Evolutionary conservation across 1,140 invertebrate species (phyloP).

Genomic region (Trichonephila clavipes): DNA sequence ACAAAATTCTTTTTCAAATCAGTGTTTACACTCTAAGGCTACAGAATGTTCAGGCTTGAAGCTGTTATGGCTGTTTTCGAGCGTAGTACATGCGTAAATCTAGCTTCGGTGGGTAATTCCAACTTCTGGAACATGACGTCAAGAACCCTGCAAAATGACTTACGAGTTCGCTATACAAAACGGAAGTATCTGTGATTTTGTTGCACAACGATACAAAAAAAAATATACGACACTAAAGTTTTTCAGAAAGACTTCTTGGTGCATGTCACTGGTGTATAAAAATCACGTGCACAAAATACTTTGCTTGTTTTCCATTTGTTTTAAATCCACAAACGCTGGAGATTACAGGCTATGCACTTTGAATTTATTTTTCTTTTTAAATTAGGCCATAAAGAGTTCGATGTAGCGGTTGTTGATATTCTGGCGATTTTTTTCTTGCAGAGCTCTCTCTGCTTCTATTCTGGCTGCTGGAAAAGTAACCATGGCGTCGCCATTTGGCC

Average conservation of each 20-base stretch:
- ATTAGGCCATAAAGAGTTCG: conserved; percentile 82
- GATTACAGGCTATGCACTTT: background rate
- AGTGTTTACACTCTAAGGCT: too few species aligned
- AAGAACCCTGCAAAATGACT: background rate
- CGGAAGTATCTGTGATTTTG: conserved; percentile 60
- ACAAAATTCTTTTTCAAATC: background rate
- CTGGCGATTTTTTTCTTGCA: conserved; percentile 83
- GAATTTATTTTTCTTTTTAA: background rate
- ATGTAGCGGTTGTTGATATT: conserved; percentile 84
- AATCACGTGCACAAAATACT: conserved; percentile 65
- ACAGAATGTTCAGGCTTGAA: too few species aligned
- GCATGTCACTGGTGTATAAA: conserved; percentile 57
- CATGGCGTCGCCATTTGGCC: conserved; percentile 83
- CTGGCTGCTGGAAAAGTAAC: conserved; percentile 82
- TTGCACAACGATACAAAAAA: conserved; percentile 43
- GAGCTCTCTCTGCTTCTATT: conserved; percentile 84
- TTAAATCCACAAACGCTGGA: background rate
- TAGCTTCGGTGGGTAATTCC: background rate
- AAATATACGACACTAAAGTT: conserved; percentile 39
- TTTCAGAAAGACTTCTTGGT: conserved; percentile 65
- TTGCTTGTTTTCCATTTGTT: conserved; percentile 10
- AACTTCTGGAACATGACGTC: background rate
- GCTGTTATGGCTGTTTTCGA: too few species aligned
- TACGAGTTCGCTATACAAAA: conserved; percentile 22
- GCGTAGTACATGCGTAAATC: background rate